Base-by-base conservation (phyloP, 2,113 vertebrate species). In the Lophius piscatorius region DNA sequence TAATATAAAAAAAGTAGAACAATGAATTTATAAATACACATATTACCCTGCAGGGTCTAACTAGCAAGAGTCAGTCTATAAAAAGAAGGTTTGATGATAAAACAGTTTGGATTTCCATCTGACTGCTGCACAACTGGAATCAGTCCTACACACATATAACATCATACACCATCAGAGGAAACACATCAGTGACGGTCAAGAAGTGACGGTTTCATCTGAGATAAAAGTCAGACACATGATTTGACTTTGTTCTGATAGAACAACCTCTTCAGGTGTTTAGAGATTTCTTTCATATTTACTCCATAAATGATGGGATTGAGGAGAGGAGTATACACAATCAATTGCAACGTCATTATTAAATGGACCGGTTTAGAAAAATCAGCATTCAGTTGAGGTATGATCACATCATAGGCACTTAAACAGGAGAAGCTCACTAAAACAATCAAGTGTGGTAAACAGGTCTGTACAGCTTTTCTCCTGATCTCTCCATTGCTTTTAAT, bases 231-330 rank as follows among this genome's bases (percentile, higher is more conserved):
- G n/a, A n/a, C n/a, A n/a, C n/a, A n/a, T n/a, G 26, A 9, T 28
- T 28, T 28, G 5, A 38, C 0, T 51, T 50, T 65, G 2, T 11
- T 2, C 29, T 1, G 14, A 65, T n/a, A 24, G 13, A 80, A 56
- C 21, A 76, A 17, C 29, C 2, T 59, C 2, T 13, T 66, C 0
- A 80, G 23, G 16, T 74, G 57, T 44, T 74, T 31, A n/a, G 14
- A 56, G 1, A 82, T 73, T 41, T 70, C 52, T 22, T 46, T 74
- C 68, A 76, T 50, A 48, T 76, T 73, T 1, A 82, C 16, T 11
- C 76, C 72, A 4, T 79, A 82, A 9, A 79, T 66, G 2, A 76
- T 17, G 4, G 77, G 77, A 36, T 80, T 78, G 1, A 80, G 62
- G 0, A 82, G 45, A 17, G 74, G 74, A 40, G 76, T 52, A 51